Percentiles rank a stretch among this genome's conserved stretches.
Evolutionary conservation across 1,140 invertebrate genomes (phyloP).

Genomic region (Mercenaria mercenaria): DNA sequence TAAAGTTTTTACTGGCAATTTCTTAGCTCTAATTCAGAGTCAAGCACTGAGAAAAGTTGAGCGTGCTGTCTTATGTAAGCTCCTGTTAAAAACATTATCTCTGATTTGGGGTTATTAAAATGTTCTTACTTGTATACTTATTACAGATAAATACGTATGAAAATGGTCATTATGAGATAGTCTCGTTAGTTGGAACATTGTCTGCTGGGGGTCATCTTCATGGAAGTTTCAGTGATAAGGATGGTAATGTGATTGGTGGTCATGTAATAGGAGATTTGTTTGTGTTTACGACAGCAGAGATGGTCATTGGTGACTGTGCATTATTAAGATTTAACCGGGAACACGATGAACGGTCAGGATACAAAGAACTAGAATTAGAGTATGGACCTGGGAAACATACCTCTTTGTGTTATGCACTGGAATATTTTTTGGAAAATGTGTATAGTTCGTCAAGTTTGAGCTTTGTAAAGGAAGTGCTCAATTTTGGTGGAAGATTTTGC

Average conservation of each 20-base stretch:
- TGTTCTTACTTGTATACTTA: background rate
- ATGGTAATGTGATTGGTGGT: constrained; percentile 85
- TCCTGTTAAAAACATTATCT: background rate
- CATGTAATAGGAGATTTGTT: constrained; percentile 86
- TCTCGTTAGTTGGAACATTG: constrained; percentile 86
- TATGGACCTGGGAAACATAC: constrained; percentile 1
- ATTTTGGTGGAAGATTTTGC: background rate
- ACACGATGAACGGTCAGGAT: constrained; percentile 82
- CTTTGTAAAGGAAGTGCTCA: background rate
- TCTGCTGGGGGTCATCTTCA: constrained; percentile 86
- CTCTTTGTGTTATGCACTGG: constrained; percentile 2
- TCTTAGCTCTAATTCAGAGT: too few relatives aligned
- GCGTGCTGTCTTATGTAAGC: too few relatives aligned
- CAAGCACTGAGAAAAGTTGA: too few relatives aligned
- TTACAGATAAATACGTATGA: background rate
- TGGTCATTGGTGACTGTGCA: constrained; percentile 84
- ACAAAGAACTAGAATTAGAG: constrained; percentile 81
- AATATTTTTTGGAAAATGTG: background rate
- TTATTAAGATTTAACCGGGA: constrained; percentile 80
- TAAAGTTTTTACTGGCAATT: too few relatives aligned
- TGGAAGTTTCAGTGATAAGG: constrained; percentile 82
- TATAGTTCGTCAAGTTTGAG: too few relatives aligned
- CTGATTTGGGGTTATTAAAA: background rate
- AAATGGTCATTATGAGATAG: constrained; percentile 85
- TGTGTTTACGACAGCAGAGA: constrained; percentile 87